Conservation (phyloP, 53 echinoderm and acorn worm species). For the Echinometra lucunter region DNA sequence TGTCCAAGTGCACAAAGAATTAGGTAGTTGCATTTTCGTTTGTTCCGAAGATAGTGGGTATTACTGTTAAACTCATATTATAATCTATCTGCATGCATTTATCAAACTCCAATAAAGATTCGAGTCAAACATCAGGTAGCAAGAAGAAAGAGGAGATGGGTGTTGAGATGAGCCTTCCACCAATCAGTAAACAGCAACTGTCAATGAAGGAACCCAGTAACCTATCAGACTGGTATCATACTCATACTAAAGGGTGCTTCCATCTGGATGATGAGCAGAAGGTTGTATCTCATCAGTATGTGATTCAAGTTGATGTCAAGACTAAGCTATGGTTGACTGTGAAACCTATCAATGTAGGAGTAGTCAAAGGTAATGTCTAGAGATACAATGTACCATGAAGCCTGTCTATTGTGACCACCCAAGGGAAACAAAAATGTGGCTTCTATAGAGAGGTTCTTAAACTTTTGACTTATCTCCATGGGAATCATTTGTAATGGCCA, state of each 20-base stretch:
- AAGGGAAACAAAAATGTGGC: no score
- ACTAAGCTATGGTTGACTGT: slow-evolving; percentile 90
- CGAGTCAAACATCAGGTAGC: neutral
- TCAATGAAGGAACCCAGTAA: slow-evolving; percentile 81
- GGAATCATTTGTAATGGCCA: no score
- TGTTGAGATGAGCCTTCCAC: slow-evolving; percentile 74
- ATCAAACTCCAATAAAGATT: neutral
- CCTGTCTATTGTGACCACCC: no score
- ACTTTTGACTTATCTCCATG: no score
- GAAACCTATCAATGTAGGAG: slow-evolving; percentile 78
- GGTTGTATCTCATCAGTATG: slow-evolving; percentile 89
- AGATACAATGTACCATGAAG: no score
- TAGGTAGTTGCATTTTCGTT: no score
- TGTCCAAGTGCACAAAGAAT: no score
- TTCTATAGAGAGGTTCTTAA: no score
- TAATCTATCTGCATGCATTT: neutral
- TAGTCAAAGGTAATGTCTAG: slow-evolving; percentile 69
- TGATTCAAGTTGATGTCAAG: slow-evolving; percentile 81
- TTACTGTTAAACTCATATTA: neutral
- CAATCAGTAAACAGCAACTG: slow-evolving; percentile 77
- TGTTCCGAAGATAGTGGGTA: neutral
- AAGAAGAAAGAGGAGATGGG: slow-evolving; percentile 63
- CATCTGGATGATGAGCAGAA: slow-evolving; percentile 88
- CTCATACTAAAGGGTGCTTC: slow-evolving; percentile 87
- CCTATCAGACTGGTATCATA: slow-evolving; percentile 90